Evolutionary conservation across 1,140 invertebrate genomes (phyloP).

Genomic region (Orius insidiosus): DNA sequence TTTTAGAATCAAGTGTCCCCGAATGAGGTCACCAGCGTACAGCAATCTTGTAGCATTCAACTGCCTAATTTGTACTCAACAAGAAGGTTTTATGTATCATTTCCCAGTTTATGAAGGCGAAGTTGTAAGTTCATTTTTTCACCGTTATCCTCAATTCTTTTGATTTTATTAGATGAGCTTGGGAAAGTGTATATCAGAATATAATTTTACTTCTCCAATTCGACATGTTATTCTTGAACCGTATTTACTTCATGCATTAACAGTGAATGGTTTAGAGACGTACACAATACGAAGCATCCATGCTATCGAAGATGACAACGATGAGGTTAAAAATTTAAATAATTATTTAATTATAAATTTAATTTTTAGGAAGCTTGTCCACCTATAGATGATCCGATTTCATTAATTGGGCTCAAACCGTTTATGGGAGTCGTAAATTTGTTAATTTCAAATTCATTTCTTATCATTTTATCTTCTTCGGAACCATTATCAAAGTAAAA

Average conservation of each 20-base stretch:
- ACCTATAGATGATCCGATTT: slow-evolving; percentile 42
- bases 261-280: slow-evolving; percentile 57
- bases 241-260: slow-evolving; percentile 54
- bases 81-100: slow-evolving; percentile 40
- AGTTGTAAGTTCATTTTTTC: slow-evolving; percentile 16
- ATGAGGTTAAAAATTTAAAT: slow-evolving; percentile 15
- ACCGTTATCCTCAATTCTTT: background rate
- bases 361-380: slow-evolving; percentile 32
- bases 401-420: slow-evolving; percentile 49
- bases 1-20: slow-evolving; percentile 19
- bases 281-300: slow-evolving; percentile 52
- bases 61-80: slow-evolving; percentile 34
- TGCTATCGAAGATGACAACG: slow-evolving; percentile 18
- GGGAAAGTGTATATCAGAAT: slow-evolving; percentile 25
- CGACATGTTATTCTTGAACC: slow-evolving; percentile 44
- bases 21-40: slow-evolving; percentile 18
- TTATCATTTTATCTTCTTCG: slow-evolving; percentile 46
- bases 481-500: slow-evolving; percentile 28
- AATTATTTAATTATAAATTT: too few relatives aligned
- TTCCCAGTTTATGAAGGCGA: slow-evolving; percentile 26
- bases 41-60: slow-evolving; percentile 22
- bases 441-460: slow-evolving; percentile 37
- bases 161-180: slow-evolving; percentile 18
- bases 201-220: slow-evolving; percentile 53
- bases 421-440: slow-evolving; percentile 53